A percentile compares a stretch with the other conserved stretches of the same genome.
phyloP scores from a whole-genome alignment of 2,888 invertebrate genomes.

The Drosophila kuntzei region DNA sequence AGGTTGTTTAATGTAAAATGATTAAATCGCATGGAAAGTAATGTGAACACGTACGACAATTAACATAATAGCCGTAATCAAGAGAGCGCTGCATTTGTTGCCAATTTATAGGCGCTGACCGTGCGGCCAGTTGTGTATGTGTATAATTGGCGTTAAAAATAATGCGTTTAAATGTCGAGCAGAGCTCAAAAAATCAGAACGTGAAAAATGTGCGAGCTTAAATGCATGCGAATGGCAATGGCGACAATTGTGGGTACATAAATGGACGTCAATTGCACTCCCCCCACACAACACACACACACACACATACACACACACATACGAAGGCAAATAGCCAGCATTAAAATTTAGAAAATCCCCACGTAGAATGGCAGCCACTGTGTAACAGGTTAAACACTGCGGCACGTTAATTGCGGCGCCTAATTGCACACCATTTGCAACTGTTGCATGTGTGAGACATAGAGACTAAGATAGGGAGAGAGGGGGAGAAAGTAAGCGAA shows the following conservation, averaged over 20 bases:
- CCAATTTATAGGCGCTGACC: constrained; percentile 67
- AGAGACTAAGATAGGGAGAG: background rate
- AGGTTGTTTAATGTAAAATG: constrained; percentile 41
- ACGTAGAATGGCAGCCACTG: constrained; percentile 50
- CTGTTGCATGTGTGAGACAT: constrained; percentile 66
- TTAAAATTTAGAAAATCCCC: constrained; percentile 81
- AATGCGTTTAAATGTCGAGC: constrained; percentile 70
- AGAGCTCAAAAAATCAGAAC: constrained; percentile 51
- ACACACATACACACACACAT: constrained; percentile 8
- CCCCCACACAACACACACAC: constrained; percentile 12
- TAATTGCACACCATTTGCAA: constrained; percentile 80
- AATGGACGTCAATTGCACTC: constrained; percentile 69
- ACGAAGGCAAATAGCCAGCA: constrained; percentile 62
- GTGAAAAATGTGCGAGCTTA: constrained; percentile 74
- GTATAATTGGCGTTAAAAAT: constrained; percentile 73
- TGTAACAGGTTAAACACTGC: constrained; percentile 81
- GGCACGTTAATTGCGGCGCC: constrained; percentile 81
- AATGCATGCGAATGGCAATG: constrained; percentile 43
- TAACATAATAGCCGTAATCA: constrained; percentile 76
- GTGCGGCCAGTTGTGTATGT: constrained; percentile 26
- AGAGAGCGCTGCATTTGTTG: constrained; percentile 63
- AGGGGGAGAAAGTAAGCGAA: constrained; percentile 15
- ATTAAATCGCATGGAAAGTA: constrained; percentile 51
- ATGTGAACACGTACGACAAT: constrained; percentile 66
- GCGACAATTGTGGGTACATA: constrained; percentile 62